Percentiles rank a stretch among this genome's conserved stretches.
Evolutionary conservation across 2,888 invertebrate genomes (phyloP).

Genomic region (Sphaeridia pumilis): DNA sequence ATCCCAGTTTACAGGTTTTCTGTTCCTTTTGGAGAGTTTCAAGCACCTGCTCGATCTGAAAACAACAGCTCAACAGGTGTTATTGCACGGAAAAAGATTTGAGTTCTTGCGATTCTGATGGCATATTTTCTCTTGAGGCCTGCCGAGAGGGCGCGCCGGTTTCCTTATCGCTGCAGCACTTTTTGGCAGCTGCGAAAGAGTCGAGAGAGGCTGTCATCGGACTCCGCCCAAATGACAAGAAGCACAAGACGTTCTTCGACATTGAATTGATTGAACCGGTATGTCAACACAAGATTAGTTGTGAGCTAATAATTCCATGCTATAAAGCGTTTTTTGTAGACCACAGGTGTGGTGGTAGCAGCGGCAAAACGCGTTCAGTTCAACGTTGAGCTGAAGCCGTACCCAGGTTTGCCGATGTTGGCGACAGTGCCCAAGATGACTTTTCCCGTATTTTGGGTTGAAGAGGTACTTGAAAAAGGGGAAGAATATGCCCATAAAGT

Average conservation of each 20-base stretch:
- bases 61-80: conserved; percentile 46
- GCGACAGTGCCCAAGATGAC: conserved; percentile 10
- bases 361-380: conserved; percentile 21
- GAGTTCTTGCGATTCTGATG: conserved; percentile 42
- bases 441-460: conserved; percentile 20
- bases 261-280: conserved; percentile 16
- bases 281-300: no score
- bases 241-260: conserved; percentile 20
- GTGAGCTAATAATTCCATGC: no score
- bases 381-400: conserved; percentile 18
- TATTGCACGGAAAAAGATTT: conserved; percentile 43
- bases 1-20: conserved; percentile 56
- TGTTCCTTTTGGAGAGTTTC: conserved; percentile 48
- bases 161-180: conserved; percentile 16
- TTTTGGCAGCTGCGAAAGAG: conserved; percentile 15
- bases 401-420: conserved; percentile 11
- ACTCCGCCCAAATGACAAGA: conserved; percentile 11
- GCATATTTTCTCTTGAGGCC: conserved; percentile 9
- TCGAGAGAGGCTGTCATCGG: no score
- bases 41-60: conserved; percentile 57
- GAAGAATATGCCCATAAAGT: no score
- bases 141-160: conserved; percentile 20
- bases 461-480: no score
- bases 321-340: no score
- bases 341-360: conserved; percentile 13